These are phyloP conservation scores for Cerceris ruficornis DNA, from an alignment of 2,888 invertebrate genomes.

Conservation along the genomic window DNA sequence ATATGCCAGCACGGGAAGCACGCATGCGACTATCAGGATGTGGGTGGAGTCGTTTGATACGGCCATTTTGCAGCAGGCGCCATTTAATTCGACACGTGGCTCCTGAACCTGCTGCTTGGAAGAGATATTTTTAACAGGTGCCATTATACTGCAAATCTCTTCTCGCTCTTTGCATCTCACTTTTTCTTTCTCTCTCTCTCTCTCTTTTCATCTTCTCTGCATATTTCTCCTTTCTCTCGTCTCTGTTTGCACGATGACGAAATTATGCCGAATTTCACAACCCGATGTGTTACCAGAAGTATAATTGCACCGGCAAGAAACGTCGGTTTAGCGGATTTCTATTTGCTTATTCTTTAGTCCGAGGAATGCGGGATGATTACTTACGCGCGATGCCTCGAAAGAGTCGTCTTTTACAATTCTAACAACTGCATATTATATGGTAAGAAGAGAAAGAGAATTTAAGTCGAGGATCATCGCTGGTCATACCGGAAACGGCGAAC, in stretches of 20 bases:
- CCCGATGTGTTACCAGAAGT: slow-evolving; percentile 29
- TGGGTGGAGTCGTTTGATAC: slow-evolving; percentile 65
- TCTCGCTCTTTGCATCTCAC: background rate
- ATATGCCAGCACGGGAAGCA: slow-evolving; percentile 50
- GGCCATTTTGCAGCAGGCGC: slow-evolving; percentile 59
- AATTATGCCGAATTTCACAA: slow-evolving; percentile 42
- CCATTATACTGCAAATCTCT: slow-evolving; percentile 1
- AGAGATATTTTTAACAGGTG: slow-evolving; percentile 16
- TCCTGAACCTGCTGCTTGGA: background rate
- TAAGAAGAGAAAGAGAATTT: background rate
- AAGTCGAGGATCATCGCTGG: background rate
- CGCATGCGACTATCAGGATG: slow-evolving; percentile 67
- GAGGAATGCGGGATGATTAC: slow-evolving; percentile 50
- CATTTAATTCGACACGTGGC: slow-evolving; percentile 34
- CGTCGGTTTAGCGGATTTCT: slow-evolving; percentile 52
- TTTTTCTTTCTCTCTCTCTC: background rate
- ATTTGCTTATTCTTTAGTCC: slow-evolving; percentile 63
- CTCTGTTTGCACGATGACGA: slow-evolving; percentile 19
- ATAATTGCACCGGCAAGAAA: slow-evolving; percentile 43
- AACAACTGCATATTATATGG: background rate
- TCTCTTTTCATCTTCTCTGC: background rate
- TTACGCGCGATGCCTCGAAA: slow-evolving; percentile 28
- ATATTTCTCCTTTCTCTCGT: slow-evolving; percentile 8
- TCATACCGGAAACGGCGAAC: no score
- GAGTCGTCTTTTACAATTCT: slow-evolving; percentile 15